phyloP scores from a whole-genome alignment of 2,113 vertebrate genomes.

The Chaenogobius annularis region DNA sequence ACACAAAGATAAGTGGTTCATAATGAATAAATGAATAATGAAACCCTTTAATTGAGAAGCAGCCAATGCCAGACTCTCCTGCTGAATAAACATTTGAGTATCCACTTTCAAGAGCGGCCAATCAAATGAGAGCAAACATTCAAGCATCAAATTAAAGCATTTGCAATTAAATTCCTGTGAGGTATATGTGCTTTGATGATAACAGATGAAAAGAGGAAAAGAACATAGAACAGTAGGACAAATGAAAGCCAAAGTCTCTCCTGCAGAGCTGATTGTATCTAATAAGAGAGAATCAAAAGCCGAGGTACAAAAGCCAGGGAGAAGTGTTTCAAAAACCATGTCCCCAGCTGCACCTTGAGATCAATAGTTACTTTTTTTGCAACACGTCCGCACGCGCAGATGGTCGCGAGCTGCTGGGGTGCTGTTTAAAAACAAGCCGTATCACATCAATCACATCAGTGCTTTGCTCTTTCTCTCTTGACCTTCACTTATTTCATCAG shows the following conservation, averaged over 20 bases:
- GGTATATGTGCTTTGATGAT: constrained; percentile 2
- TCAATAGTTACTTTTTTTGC: constrained; percentile 39
- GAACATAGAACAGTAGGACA: constrained; percentile 10
- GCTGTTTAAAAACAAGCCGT: constrained; percentile 68
- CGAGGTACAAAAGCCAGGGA: constrained; percentile 16
- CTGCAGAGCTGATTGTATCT: constrained; percentile 30
- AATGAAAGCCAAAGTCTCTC: constrained; percentile 14
- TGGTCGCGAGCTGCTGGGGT: constrained; percentile 22
- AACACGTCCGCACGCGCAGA: constrained; percentile 9
- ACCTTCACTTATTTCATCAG: constrained; percentile 70
- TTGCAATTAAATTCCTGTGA: neutral
- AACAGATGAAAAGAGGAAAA: neutral
- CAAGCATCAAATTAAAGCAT: neutral
- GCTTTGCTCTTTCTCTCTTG: constrained; percentile 65
- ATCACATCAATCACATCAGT: constrained; percentile 68
- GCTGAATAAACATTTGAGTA: constrained; percentile 5
- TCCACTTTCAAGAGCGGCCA: neutral
- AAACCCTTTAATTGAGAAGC: neutral
- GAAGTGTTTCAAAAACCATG: constrained; percentile 25
- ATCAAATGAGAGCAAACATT: constrained; percentile 1
- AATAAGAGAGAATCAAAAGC: constrained; percentile 30
- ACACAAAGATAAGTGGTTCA: neutral
- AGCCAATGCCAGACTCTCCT: constrained; percentile 2
- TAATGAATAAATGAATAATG: constrained; percentile 7
- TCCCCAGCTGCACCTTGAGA: constrained; percentile 37